These are phyloP conservation scores for crab-eating macaque (Macaca fascicularis) DNA, from an alignment of 2,113 vertebrate genomes.

Conservation along the genomic window DNA sequence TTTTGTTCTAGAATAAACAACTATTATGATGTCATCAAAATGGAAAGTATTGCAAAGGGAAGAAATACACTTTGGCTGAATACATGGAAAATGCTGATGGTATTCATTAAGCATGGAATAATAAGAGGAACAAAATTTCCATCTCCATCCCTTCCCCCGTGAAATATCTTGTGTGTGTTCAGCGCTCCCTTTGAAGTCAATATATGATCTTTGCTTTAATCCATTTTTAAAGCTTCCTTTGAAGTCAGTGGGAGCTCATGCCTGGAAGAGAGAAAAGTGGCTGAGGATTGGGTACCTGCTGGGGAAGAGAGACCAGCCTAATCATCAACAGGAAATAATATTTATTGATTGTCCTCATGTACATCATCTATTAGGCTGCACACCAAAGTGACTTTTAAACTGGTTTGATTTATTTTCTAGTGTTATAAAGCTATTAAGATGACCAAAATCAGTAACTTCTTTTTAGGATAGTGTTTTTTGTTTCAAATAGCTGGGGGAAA, in stretches of 20 bases:
- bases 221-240: conserved; percentile 77
- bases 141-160: not conserved
- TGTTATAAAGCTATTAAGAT: conserved; percentile 16
- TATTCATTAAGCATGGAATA: conserved; percentile 57
- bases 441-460: not conserved
- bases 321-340: conserved; percentile 39
- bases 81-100: not conserved
- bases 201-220: conserved; percentile 71
- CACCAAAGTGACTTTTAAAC: conserved; percentile 26
- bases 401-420: conserved; percentile 25
- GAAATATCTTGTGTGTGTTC: conserved; percentile 61
- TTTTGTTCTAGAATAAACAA: conserved; percentile 18
- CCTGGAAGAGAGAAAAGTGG: conserved; percentile 47
- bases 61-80: conserved; percentile 2
- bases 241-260: conserved; percentile 67
- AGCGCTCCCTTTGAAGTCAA: conserved; percentile 68
- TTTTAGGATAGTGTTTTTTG: not conserved
- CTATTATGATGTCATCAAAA: conserved; percentile 34
- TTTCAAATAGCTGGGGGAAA: not conserved
- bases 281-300: conserved; percentile 23
- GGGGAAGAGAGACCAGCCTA: not conserved
- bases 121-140: conserved; percentile 50
- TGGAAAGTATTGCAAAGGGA: conserved; percentile 34
- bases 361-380: not conserved
- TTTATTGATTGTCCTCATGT: conserved; percentile 34